These are phyloP conservation scores for Acanthurus tractus DNA, from an alignment of 2,797 vertebrate species.

Conservation along the genomic window DNA sequence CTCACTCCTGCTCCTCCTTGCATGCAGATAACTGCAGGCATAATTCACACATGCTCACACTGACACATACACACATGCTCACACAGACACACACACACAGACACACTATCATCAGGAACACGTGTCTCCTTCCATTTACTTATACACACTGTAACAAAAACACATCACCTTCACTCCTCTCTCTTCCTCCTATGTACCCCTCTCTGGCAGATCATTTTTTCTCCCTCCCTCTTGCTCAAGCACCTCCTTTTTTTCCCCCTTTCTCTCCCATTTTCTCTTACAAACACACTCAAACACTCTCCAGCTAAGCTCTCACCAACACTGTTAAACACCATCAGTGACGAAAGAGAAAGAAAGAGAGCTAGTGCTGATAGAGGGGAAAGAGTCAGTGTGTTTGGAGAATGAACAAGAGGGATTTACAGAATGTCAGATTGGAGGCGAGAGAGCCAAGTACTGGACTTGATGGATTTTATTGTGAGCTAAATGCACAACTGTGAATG, in stretches of 20 bases:
- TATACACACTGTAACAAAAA: slow-evolving; percentile 13
- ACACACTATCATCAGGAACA: slow-evolving; percentile 18
- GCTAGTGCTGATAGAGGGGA: slow-evolving; percentile 8
- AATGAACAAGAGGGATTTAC: slow-evolving; percentile 51
- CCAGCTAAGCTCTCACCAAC: slow-evolving; percentile 23
- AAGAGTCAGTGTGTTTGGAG: slow-evolving; percentile 44
- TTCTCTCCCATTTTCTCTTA: slow-evolving; percentile 35
- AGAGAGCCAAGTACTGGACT: slow-evolving; percentile 26
- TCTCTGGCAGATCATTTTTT: slow-evolving; percentile 45
- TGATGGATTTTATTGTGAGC: slow-evolving; percentile 44
- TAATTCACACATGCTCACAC: slow-evolving; percentile 52
- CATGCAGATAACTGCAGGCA: slow-evolving; percentile 58
- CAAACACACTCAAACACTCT: slow-evolving; percentile 20
- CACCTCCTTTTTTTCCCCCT: slow-evolving; percentile 9
- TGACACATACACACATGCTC: not conserved
- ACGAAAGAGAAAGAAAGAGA: slow-evolving; percentile 31
- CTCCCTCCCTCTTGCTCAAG: slow-evolving; percentile 25
- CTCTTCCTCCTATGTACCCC: slow-evolving; percentile 18
- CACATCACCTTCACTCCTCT: slow-evolving; percentile 21
- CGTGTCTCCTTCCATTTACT: slow-evolving; percentile 15
- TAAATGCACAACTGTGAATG: slow-evolving; percentile 14
- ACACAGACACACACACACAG: slow-evolving; percentile 44
- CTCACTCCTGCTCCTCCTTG: slow-evolving; percentile 44
- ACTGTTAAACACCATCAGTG: slow-evolving; percentile 39
- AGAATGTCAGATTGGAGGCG: slow-evolving; percentile 47